These are phyloP conservation scores for Malurus splendens DNA, from an alignment of 2,797 vertebrate species.

Conservation along the genomic window DNA sequence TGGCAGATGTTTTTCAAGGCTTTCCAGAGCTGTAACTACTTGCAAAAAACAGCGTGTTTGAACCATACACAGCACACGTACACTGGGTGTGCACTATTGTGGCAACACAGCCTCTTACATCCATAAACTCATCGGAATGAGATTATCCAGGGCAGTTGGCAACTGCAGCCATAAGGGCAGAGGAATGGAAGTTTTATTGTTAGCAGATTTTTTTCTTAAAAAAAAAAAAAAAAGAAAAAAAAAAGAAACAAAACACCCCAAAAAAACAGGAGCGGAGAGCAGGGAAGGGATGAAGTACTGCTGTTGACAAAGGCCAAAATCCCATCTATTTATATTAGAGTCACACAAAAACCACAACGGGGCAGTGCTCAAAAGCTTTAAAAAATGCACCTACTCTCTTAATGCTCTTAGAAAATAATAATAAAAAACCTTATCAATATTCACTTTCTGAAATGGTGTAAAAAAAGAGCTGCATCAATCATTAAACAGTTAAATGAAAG, in stretches of 20 bases:
- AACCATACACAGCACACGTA: background rate
- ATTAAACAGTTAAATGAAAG: slow-evolving; percentile 59
- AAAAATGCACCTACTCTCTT: slow-evolving; percentile 46
- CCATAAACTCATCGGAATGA: slow-evolving; percentile 5
- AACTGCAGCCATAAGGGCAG: background rate
- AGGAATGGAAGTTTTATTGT: slow-evolving; percentile 20
- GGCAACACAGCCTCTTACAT: slow-evolving; percentile 31
- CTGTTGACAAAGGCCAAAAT: slow-evolving; percentile 40
- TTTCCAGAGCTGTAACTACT: background rate
- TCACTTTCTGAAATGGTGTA: slow-evolving; percentile 24
- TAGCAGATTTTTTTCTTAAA: background rate
- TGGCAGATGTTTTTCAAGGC: background rate
- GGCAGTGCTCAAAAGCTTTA: slow-evolving; percentile 33
- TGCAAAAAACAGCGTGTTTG: background rate
- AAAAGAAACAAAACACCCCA: background rate
- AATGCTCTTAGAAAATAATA: slow-evolving; percentile 53
- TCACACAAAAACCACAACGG: slow-evolving; percentile 22
- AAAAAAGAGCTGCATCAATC: slow-evolving; percentile 55
- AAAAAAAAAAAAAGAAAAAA: background rate
- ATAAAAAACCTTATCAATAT: slow-evolving; percentile 22
- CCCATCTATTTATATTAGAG: slow-evolving; percentile 37
- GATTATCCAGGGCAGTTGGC: slow-evolving; percentile 21
- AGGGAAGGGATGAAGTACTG: slow-evolving; percentile 18
- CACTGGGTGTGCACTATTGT: background rate
- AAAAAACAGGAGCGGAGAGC: background rate